Conservation (phyloP, 2,797 vertebrate species). For the Cynodonichthys magdalenae region DNA sequence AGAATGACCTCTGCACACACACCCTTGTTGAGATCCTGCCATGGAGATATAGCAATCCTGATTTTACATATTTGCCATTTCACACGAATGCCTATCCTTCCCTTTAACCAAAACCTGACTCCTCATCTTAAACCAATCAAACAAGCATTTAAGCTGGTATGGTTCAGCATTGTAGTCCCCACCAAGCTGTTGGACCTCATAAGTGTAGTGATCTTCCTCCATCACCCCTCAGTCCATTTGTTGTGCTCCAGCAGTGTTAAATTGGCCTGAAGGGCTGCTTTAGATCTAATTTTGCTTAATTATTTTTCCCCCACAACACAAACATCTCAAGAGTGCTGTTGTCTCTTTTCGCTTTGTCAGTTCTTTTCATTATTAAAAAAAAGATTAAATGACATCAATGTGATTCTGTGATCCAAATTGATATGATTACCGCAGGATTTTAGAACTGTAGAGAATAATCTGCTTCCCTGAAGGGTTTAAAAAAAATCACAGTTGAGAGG, state of each 20-base stretch:
- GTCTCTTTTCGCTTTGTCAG: slow-evolving; percentile 23
- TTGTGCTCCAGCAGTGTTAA: slow-evolving; percentile 28
- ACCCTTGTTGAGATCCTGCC: neutral
- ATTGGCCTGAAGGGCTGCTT: slow-evolving; percentile 41
- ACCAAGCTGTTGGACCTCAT: neutral
- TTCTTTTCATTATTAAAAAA: slow-evolving; percentile 14
- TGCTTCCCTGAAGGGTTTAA: slow-evolving; percentile 6
- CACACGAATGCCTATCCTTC: neutral
- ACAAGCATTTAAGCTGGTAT: too few relatives aligned
- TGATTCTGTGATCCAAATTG: slow-evolving; percentile 3
- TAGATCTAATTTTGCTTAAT: slow-evolving; percentile 51
- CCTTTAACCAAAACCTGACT: too few relatives aligned
- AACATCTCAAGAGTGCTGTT: slow-evolving; percentile 33
- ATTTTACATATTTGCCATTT: neutral
- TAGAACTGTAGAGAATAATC: neutral
- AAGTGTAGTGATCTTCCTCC: too few relatives aligned
- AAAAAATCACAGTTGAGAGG: slow-evolving; percentile 1
- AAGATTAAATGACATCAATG: slow-evolving; percentile 27
- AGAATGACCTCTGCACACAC: neutral
- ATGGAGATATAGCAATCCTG: neutral
- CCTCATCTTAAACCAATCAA: too few relatives aligned
- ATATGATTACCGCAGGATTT: slow-evolving; percentile 1
- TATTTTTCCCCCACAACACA: slow-evolving; percentile 49
- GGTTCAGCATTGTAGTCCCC: neutral
- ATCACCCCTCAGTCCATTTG: neutral